These are phyloP conservation scores for Nerophis lumbriciformis DNA, from an alignment of 2,113 vertebrate species.

Conservation along the genomic window DNA sequence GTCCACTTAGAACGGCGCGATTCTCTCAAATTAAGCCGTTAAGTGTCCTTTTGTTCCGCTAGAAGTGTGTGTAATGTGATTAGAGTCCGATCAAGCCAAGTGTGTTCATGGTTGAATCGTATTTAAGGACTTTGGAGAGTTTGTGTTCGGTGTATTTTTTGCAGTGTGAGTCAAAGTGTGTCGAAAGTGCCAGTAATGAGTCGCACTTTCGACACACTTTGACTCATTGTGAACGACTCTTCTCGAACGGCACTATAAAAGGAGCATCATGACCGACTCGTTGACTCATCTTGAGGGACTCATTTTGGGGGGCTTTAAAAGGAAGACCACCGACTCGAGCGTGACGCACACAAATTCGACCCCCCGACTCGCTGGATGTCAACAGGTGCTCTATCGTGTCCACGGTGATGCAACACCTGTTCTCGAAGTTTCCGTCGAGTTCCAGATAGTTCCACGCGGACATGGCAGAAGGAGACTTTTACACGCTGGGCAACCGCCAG, in stretches of 20 bases:
- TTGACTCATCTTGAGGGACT: too few relatives aligned
- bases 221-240: conserved; percentile 46
- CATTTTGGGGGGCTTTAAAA: too few relatives aligned
- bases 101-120: too few relatives aligned
- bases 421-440: not conserved
- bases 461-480: conserved; percentile 92
- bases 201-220: conserved; percentile 26
- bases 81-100: too few relatives aligned
- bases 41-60: too few relatives aligned
- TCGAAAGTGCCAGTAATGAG: too few relatives aligned
- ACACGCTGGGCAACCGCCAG: conserved; percentile 74
- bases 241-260: conserved; percentile 56
- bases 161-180: conserved; percentile 11
- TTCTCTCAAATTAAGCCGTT: too few relatives aligned
- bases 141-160: conserved; percentile 18
- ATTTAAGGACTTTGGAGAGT: too few relatives aligned
- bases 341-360: too few relatives aligned
- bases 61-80: too few relatives aligned
- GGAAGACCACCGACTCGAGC: too few relatives aligned
- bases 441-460: conserved; percentile 10
- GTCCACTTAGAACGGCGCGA: not conserved
- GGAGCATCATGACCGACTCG: conserved; percentile 4
- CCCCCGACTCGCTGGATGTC: not conserved
- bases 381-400: conserved; percentile 5
- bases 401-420: too few relatives aligned